Evolutionary conservation across 2,113 vertebrate genomes (phyloP).

Genomic region (Ibidorhyncha struthersii): DNA sequence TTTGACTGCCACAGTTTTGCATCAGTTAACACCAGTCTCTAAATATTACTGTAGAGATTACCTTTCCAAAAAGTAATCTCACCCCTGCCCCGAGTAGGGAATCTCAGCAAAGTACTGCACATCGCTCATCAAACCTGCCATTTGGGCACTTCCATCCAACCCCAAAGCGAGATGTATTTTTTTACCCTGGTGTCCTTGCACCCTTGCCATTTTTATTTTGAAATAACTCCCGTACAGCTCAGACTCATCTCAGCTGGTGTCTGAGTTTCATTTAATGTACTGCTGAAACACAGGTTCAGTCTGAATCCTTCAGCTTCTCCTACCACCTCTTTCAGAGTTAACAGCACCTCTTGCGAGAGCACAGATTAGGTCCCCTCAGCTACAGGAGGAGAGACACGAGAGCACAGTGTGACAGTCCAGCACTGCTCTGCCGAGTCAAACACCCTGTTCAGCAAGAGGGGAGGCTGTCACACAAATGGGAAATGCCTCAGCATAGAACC

Average conservation of each 20-base stretch:
- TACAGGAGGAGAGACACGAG: not conserved
- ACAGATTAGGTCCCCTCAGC: accelerated
- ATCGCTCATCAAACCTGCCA: not conserved
- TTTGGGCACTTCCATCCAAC: not conserved
- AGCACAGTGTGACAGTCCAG: not conserved
- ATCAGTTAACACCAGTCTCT: not conserved
- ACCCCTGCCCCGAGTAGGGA: not conserved
- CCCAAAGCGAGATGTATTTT: not conserved
- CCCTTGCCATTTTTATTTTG: not conserved
- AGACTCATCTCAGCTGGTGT: not conserved
- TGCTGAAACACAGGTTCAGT: not conserved
- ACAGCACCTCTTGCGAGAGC: not conserved
- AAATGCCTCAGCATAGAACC: not conserved
- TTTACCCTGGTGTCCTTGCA: not conserved
- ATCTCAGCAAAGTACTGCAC: not conserved
- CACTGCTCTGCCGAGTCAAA: not conserved
- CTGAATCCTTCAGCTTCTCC: not conserved
- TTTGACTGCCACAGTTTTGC: not conserved
- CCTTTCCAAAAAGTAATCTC: constrained; percentile 5
- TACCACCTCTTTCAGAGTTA: not conserved
- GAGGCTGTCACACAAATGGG: not conserved
- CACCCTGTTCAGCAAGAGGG: not conserved
- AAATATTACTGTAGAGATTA: not conserved
- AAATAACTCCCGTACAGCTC: not conserved
- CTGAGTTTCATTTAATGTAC: not conserved